Percentiles rank a stretch among this genome's conserved stretches.
Conservation (phyloP, 2,888 invertebrate genomes). For the Nasonovia ribisnigri region DNA sequence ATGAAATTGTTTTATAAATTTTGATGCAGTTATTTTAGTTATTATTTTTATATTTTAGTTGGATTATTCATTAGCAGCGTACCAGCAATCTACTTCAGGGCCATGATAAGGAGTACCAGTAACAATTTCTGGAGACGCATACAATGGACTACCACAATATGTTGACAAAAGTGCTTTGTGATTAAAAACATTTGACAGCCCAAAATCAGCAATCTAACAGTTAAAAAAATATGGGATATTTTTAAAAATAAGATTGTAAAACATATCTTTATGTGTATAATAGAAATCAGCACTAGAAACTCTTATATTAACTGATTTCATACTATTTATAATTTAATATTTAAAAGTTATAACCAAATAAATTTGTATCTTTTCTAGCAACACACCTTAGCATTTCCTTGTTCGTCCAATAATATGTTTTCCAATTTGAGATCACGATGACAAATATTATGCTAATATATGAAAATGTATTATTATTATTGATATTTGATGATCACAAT, state of each 20-base stretch:
- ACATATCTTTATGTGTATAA: too few relatives aligned
- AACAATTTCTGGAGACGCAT: constrained; percentile 97
- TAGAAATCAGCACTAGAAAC: background rate
- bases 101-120: constrained; percentile 97
- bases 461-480: constrained; percentile 63
- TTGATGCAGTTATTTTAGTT: background rate
- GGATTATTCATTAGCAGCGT: constrained; percentile 43
- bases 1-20: constrained; percentile 49
- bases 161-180: constrained; percentile 88
- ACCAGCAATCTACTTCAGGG: constrained; percentile 83
- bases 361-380: constrained; percentile 48
- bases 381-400: constrained; percentile 91
- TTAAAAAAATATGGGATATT: constrained; percentile 72
- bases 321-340: background rate
- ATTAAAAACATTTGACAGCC: constrained; percentile 96
- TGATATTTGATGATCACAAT: background rate
- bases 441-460: constrained; percentile 87
- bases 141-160: constrained; percentile 96
- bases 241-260: background rate
- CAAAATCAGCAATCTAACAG: constrained; percentile 98
- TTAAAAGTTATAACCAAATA: background rate
- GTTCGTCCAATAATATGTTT: constrained; percentile 92
- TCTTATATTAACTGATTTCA: background rate
- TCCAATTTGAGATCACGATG: constrained; percentile 96
- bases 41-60: constrained; percentile 18